A percentile compares a stretch with the other conserved stretches of the same genome.
These are phyloP conservation scores for Drosophila macrospina DNA, from an alignment of 2,888 invertebrate genomes.

Conservation along the genomic window DNA sequence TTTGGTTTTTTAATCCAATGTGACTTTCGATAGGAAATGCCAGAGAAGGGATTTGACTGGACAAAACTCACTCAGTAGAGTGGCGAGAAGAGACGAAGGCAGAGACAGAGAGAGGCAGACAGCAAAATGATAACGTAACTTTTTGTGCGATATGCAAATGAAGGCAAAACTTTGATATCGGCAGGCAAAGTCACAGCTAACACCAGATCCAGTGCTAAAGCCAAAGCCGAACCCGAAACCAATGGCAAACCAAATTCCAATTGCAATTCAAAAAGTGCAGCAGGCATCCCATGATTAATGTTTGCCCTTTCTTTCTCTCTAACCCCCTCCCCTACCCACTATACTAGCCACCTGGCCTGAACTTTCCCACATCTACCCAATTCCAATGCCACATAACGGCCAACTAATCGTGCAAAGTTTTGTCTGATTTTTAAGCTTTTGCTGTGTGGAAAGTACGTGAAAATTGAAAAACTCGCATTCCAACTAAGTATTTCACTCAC, in stretches of 20 bases:
- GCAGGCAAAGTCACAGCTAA: constrained; percentile 37
- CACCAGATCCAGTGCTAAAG: constrained; percentile 18
- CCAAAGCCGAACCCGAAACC: constrained; percentile 11
- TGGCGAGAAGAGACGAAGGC: background rate
- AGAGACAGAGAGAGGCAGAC: constrained; percentile 6
- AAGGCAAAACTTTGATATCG: constrained; percentile 68
- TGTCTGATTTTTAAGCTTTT: constrained; percentile 69
- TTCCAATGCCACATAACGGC: constrained; percentile 40
- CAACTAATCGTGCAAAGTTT: constrained; percentile 72
- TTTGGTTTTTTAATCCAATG: constrained; percentile 73
- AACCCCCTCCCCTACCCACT: constrained; percentile 14
- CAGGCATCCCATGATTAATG: constrained; percentile 65
- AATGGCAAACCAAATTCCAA: constrained; percentile 48
- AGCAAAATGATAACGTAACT: constrained; percentile 67
- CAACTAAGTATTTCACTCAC: constrained; percentile 38
- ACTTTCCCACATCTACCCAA: constrained; percentile 31
- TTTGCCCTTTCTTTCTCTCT: constrained; percentile 13
- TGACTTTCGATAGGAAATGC: constrained; percentile 65
- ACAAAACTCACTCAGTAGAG: constrained; percentile 4
- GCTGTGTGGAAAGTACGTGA: constrained; percentile 59
- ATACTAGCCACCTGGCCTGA: constrained; percentile 15
- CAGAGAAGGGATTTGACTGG: constrained; percentile 55
- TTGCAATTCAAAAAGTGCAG: constrained; percentile 66
- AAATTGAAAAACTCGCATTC: constrained; percentile 73
- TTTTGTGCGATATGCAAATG: constrained; percentile 78